Evolutionary conservation across 2,113 vertebrate species (phyloP), one percentile per base, ranked within the genome.

Genomic region (Pelecanoides urinatrix): DNA sequence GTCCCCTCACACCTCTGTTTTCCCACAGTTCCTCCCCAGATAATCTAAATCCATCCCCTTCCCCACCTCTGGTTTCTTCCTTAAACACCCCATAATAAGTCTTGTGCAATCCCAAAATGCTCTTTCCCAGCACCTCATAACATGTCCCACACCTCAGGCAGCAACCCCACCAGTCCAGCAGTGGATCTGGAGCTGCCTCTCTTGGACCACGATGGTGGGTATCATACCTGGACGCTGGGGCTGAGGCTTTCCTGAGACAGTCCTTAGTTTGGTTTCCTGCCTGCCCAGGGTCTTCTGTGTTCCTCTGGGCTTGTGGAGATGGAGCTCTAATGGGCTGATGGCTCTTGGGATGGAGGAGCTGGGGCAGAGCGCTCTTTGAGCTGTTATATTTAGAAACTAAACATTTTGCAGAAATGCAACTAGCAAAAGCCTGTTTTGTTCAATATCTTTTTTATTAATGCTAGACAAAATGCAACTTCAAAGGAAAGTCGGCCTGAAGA

Each of bases 31-130:
- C 23, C 21, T 84, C 29, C 4, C 2, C 13, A 80, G 7, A 55
- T 72, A 11, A 40, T 63, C n/a, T 53, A 45, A 72, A 89, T 40
- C 4, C 8, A 34, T 21, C 3, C 16, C 7, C 4, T 32, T 55
- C 20, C 32, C 10, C 6, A 29, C 6, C 6, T 58, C 58, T 58
- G 8, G 0, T n/a, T 83, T 66, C 34, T 79, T 66, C 36, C 42
- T 27, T 66, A 52, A 75, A n/a, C 4, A 47, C 11, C 3, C 23
- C 19, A 16, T 30, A 10, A 21, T 12, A 73, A 70, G 16, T 17
- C 3, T 58, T 36, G 7, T 16, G 11, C 32, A 80, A 50, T 32
- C 38, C 11, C 44, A 42, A 77, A 68, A 65, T 0, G 0, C 5
- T 50, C 44, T 76, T 70, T 12, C 29, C 29, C 2, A 3, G 10